Conservation (phyloP, 2,113 vertebrate genomes). For the Lampris megalopsis region DNA sequence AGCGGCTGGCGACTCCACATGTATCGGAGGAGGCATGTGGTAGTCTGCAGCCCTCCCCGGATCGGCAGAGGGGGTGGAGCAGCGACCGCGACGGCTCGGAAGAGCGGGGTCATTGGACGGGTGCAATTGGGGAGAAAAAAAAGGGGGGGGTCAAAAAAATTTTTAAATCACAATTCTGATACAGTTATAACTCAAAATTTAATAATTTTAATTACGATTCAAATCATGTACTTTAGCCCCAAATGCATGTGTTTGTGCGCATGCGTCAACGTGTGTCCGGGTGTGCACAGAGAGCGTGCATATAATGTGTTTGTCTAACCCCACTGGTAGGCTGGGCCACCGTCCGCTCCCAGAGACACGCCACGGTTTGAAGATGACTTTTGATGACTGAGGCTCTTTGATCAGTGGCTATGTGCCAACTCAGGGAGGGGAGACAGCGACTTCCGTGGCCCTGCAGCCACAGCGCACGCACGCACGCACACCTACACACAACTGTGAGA, state of each 20-base stretch:
- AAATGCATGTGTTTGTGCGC: not conserved
- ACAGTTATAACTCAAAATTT: too few relatives aligned
- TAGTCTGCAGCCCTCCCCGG: too few relatives aligned
- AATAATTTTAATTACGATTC: too few relatives aligned
- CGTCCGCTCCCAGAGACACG: constrained; percentile 32
- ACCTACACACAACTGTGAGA: constrained; percentile 16
- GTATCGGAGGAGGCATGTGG: too few relatives aligned
- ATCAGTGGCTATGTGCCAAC: constrained; percentile 65
- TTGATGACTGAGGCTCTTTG: constrained; percentile 72
- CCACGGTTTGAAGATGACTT: constrained; percentile 56
- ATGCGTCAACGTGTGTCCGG: not conserved
- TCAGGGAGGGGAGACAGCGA: constrained; percentile 38
- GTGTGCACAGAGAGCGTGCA: not conserved
- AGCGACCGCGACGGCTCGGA: too few relatives aligned
- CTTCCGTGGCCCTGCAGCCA: constrained; percentile 32
- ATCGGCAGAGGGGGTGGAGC: too few relatives aligned
- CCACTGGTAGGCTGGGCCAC: constrained; percentile 45
- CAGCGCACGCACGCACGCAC: constrained; percentile 10
- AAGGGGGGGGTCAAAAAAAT: too few relatives aligned
- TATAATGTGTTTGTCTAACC: not conserved
- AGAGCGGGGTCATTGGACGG: too few relatives aligned
- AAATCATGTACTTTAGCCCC: too few relatives aligned
- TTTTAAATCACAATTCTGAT: too few relatives aligned
- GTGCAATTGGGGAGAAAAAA: too few relatives aligned
- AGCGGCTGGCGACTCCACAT: too few relatives aligned